Percentiles rank a stretch among this genome's conserved stretches.
Conservation (phyloP, 2,797 vertebrate species). For the Thripadectes ignobilis region DNA sequence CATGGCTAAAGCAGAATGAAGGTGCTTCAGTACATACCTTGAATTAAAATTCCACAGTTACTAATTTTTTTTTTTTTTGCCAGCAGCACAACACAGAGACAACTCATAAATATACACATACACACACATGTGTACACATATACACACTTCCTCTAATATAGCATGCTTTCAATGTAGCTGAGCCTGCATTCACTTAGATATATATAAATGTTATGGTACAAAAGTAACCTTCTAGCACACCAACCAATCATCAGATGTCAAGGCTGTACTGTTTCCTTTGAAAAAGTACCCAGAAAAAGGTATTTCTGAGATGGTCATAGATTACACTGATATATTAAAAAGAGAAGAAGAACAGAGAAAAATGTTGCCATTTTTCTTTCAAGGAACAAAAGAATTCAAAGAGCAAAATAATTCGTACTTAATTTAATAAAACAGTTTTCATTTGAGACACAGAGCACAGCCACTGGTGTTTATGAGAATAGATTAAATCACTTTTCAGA, state of each 20-base stretch:
- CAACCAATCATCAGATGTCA: not conserved
- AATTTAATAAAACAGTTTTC: not conserved
- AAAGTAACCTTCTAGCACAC: not conserved
- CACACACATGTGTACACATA: rapidly evolving
- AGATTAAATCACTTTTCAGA: not conserved
- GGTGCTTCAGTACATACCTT: not conserved
- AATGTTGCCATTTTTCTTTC: not conserved
- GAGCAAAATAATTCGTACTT: not conserved
- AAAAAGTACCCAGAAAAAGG: not conserved
- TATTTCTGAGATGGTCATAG: not conserved
- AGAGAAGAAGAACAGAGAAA: not conserved
- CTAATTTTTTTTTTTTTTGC: not conserved
- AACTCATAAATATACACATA: not conserved
- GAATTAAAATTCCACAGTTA: not conserved
- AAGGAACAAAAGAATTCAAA: not conserved
- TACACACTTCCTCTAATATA: rapidly evolving
- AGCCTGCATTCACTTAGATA: not conserved
- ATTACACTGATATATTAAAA: not conserved
- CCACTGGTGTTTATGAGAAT: not conserved
- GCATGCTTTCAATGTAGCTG: not conserved
- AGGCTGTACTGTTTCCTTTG: not conserved
- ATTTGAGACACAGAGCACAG: not conserved
- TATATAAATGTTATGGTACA: too few species aligned
- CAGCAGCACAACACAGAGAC: not conserved
- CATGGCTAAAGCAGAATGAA: not conserved